These are phyloP conservation scores for Idaea straminata DNA, from an alignment of 2,888 invertebrate species.

Conservation along the genomic window DNA sequence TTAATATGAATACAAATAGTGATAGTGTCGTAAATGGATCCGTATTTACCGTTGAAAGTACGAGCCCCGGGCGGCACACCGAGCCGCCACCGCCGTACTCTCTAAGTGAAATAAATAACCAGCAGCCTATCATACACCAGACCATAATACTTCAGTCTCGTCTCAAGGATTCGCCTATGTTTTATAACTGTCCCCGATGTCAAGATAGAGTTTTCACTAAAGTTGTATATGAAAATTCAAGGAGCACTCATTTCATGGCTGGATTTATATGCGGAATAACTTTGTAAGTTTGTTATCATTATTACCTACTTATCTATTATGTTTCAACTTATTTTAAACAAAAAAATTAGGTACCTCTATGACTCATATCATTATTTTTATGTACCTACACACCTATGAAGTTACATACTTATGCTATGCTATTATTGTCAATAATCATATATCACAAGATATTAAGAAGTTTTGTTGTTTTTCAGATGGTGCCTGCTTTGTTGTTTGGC, in stretches of 20 bases:
- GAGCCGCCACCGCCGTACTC: slow-evolving; percentile 66
- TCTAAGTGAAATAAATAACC: slow-evolving; percentile 27
- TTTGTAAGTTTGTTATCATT: slow-evolving; percentile 46
- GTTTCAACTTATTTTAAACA: neutral
- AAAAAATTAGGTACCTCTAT: neutral
- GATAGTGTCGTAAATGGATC: slow-evolving; percentile 24
- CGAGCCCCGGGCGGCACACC: slow-evolving; percentile 21
- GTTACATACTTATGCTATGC: neutral
- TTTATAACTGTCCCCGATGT: slow-evolving; percentile 58
- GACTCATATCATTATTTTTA: neutral
- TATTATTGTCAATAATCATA: neutral
- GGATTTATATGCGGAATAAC: slow-evolving; percentile 70
- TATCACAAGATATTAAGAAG: too few relatives aligned
- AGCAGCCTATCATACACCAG: slow-evolving; percentile 46
- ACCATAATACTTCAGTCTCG: slow-evolving; percentile 52
- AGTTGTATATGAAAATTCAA: slow-evolving; percentile 60
- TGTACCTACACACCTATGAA: neutral
- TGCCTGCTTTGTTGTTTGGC: slow-evolving; percentile 68
- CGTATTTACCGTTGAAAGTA: neutral
- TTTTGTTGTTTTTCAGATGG: slow-evolving; percentile 56
- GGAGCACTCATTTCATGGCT: slow-evolving; percentile 66
- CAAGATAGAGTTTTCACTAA: slow-evolving; percentile 54
- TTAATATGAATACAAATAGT: slow-evolving; percentile 40
- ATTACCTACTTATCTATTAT: neutral
- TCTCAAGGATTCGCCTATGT: slow-evolving; percentile 49